phyloP scores from a whole-genome alignment of 2,797 vertebrate species.

The Yasuhikotakia modesta region DNA sequence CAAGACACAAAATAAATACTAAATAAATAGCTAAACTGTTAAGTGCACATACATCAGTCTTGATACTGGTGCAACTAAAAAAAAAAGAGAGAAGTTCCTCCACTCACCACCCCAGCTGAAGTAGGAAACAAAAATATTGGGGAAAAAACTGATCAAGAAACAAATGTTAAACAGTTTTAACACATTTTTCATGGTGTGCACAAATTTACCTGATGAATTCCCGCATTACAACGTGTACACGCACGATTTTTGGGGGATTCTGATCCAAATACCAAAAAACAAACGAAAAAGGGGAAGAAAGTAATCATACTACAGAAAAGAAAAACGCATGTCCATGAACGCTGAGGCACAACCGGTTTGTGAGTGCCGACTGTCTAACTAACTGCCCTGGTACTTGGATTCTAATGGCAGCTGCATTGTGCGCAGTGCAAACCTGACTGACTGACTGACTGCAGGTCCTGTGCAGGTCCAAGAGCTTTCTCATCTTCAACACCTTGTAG shows the following conservation, averaged over 20 bases:
- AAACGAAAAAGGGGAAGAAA: conserved; percentile 60
- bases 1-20: background rate
- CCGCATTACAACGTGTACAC: conserved; percentile 81
- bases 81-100: background rate
- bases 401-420: conserved; percentile 93
- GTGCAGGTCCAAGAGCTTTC: conserved; percentile 68
- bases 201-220: conserved; percentile 84
- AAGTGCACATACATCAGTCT: background rate
- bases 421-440: conserved; percentile 89
- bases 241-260: conserved; percentile 76
- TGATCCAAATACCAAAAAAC: conserved; percentile 71
- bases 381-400: conserved; percentile 83
- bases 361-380: conserved; percentile 79
- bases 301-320: conserved; percentile 61
- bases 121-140: conserved; percentile 18
- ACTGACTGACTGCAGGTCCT: conserved; percentile 77
- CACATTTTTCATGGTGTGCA: conserved; percentile 72
- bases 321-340: conserved; percentile 64
- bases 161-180: conserved; percentile 39
- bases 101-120: conserved; percentile 37
- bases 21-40: no score
- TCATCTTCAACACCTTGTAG: conserved; percentile 75
- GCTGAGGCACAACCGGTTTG: conserved; percentile 33
- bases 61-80: background rate
- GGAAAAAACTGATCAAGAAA: conserved; percentile 21